Conservation (phyloP, 2,113 vertebrate species). For the Hippolais icterina region DNA sequence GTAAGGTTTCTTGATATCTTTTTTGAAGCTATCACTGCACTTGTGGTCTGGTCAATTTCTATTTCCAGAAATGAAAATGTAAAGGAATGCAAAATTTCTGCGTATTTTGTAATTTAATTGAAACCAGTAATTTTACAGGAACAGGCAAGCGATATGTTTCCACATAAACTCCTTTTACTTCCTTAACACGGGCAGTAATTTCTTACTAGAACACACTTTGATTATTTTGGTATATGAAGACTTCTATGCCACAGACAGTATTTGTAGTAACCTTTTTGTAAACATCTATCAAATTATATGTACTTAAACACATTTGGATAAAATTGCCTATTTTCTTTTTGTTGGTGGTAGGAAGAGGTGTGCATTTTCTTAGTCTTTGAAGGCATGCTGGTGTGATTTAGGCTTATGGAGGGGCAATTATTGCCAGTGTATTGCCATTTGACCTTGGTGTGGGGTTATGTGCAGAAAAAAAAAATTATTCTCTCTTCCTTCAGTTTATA, state of each 20-base stretch:
- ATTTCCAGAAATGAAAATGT: background rate
- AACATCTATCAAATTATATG: background rate
- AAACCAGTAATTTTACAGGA: background rate
- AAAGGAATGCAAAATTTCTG: background rate
- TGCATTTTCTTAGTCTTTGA: background rate
- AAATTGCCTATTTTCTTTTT: background rate
- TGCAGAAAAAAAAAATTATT: background rate
- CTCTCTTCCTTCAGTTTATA: background rate
- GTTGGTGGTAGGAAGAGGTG: background rate
- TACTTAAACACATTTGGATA: background rate
- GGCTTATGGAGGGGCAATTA: background rate
- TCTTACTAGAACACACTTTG: background rate
- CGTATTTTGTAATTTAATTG: background rate
- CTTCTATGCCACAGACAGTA: background rate
- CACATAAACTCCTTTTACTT: background rate
- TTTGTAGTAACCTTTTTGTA: background rate
- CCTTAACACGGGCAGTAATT: background rate
- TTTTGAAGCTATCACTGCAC: background rate
- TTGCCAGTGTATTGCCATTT: background rate
- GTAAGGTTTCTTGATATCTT: background rate
- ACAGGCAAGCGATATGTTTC: background rate
- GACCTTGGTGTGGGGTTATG: background rate
- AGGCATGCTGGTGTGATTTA: background rate
- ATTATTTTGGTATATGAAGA: background rate
- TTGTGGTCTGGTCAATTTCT: background rate